These are phyloP conservation scores for Dioctria linearis DNA, from an alignment of 2,888 invertebrate genomes.

Conservation along the genomic window DNA sequence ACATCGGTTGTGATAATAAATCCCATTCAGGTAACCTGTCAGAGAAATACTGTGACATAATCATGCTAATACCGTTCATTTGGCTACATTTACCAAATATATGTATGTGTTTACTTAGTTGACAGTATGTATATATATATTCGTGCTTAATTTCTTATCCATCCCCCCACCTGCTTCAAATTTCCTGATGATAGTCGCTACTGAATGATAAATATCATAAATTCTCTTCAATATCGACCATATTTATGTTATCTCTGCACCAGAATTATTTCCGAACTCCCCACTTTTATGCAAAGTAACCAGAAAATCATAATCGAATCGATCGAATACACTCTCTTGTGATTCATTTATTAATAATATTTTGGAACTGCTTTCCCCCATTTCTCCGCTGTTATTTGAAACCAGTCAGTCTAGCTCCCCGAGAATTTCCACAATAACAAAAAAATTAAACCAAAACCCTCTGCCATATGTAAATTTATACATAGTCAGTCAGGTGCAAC, in stretches of 20 bases:
- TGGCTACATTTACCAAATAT: background rate
- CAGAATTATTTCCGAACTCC: background rate
- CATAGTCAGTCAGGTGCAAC: background rate
- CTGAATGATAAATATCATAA: background rate
- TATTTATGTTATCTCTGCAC: background rate
- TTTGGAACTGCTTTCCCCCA: background rate
- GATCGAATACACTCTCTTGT: slow-evolving; percentile 32
- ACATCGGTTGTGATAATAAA: background rate
- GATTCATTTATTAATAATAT: slow-evolving; percentile 28
- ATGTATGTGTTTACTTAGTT: too few relatives aligned
- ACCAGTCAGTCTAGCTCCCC: background rate
- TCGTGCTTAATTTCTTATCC: background rate
- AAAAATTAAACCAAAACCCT: background rate
- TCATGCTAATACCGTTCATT: slow-evolving; percentile 13
- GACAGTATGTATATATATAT: background rate
- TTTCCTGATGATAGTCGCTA: background rate
- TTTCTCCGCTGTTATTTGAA: too few relatives aligned
- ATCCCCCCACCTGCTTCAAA: background rate
- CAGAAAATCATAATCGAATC: slow-evolving; percentile 28
- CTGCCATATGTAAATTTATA: background rate
- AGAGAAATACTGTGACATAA: slow-evolving; percentile 13
- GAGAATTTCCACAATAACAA: background rate
- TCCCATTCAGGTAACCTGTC: background rate
- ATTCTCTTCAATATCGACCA: slow-evolving; percentile 6
- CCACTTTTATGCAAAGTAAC: background rate